Evolutionary conservation across 2,797 vertebrate species (phyloP).

Genomic region (Hephaestus fuliginosus): DNA sequence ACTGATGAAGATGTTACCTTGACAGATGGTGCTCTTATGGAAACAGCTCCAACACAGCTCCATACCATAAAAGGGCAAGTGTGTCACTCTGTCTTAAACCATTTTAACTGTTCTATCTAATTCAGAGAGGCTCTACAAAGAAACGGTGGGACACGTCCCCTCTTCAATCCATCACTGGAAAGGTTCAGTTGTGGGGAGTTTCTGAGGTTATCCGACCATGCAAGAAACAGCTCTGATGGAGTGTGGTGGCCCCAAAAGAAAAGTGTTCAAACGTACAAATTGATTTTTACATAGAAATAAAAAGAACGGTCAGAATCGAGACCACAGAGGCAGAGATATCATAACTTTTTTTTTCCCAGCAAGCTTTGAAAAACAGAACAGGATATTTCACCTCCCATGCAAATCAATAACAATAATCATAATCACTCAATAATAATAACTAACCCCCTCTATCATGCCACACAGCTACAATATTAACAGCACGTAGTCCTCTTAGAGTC

Average conservation of each 20-base stretch:
- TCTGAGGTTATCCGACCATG: too few relatives aligned
- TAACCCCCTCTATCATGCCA: not conserved
- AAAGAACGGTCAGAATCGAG: too few relatives aligned
- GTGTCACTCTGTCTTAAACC: not conserved
- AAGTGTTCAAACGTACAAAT: not conserved
- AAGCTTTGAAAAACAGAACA: too few relatives aligned
- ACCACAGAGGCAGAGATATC: too few relatives aligned
- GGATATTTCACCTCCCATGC: too few relatives aligned
- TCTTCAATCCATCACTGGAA: accelerated
- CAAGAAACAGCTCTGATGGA: not conserved
- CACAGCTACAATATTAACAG: not conserved
- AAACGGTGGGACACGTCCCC: not conserved
- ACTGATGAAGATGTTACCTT: not conserved
- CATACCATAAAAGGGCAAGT: not conserved
- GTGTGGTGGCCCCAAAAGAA: not conserved
- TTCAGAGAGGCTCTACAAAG: not conserved
- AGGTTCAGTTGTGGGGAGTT: not conserved
- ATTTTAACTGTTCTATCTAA: not conserved
- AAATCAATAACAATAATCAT: too few relatives aligned
- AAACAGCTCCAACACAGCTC: not conserved
- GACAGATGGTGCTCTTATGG: not conserved
- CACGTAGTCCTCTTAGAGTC: not conserved
- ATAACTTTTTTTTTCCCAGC: too few relatives aligned
- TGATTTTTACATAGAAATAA: too few relatives aligned
- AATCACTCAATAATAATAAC: too few relatives aligned